Base-by-base conservation (phyloP, 2,797 vertebrate genomes). In the Eulemur coronatus region DNA sequence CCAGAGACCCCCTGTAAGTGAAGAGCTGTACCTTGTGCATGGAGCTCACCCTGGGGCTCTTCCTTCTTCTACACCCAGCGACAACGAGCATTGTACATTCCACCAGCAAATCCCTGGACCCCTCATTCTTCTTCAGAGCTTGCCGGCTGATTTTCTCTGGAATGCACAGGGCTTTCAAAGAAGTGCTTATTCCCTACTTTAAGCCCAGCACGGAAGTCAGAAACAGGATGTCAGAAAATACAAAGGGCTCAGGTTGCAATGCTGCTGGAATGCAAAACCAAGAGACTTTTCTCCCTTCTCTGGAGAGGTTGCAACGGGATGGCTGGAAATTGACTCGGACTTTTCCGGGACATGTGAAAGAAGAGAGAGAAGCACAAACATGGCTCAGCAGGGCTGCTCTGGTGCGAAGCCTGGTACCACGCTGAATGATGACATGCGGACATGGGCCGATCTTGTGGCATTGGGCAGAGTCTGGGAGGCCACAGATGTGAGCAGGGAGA, bases 141-240 rank as follows among this genome's bases (percentile, higher is more conserved):
- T 50, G 28, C 86, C 24, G 35, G 41, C 46, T 91, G 91, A 80
- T 95, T 76, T 92, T 84, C 95, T 95, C 72, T 57, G 78, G 78
- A 94, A 94, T 48, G 59, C 70, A 17, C 17, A 72, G 30, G 30
- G 46, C 52, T 96, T 95, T 94, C 95, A 80, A 76, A 95, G 78
- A 87, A 63, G 70, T 72, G 33, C 95, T 70, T 91, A 76, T 69
- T 67, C 91, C 61, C 55, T 81, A 11, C 63, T 20, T 15, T 48
- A 43, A 95, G 78, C 76, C 52, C 78, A 70, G 84, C 69, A 61
- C 0, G 2, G 79, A 93, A 95, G 95, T 94, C 93, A 94, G 93
- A 96, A 97, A 95, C 94, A 97, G 91, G 65, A 94, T 91, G 76
- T 96, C 81, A 78, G 55, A 85, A 96, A 91, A 65, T 35, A 97